These are phyloP conservation scores for Orthonevra nobilis DNA, from an alignment of 2,888 invertebrate genomes.

Conservation along the genomic window DNA sequence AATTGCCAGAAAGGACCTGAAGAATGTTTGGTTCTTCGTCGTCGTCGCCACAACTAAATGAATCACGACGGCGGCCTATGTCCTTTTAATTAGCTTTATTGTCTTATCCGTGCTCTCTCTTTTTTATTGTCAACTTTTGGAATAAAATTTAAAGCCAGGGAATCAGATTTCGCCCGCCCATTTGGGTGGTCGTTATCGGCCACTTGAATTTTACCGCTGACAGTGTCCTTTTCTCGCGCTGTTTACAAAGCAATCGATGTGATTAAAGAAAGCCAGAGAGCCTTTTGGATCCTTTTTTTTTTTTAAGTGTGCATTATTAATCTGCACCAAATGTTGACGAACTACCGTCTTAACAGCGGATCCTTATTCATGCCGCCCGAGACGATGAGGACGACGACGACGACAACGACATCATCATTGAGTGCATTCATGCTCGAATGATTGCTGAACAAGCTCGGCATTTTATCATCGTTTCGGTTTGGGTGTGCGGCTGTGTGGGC, in stretches of 20 bases:
- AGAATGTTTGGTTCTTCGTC: no score
- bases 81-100: slow-evolving; percentile 55
- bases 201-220: slow-evolving; percentile 52
- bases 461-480: slow-evolving; percentile 48
- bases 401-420: slow-evolving; percentile 61
- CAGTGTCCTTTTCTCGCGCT: slow-evolving; percentile 41
- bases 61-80: slow-evolving; percentile 13
- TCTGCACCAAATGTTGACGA: slow-evolving; percentile 63
- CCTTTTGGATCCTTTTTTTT: slow-evolving; percentile 38
- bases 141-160: slow-evolving; percentile 3
- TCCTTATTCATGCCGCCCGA: slow-evolving; percentile 37
- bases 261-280: slow-evolving; percentile 57
- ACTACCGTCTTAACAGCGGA: slow-evolving; percentile 52
- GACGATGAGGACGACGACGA: slow-evolving; percentile 10
- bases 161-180: background rate
- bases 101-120: background rate
- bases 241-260: slow-evolving; percentile 62
- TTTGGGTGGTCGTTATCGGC: slow-evolving; percentile 21
- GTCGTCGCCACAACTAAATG: slow-evolving; percentile 3
- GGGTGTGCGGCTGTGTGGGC: background rate
- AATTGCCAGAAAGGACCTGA: slow-evolving; percentile 25
- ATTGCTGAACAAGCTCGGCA: slow-evolving; percentile 68
- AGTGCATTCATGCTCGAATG: slow-evolving; percentile 68
- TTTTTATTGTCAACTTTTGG: background rate
- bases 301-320: slow-evolving; percentile 67